Evolutionary conservation across 2,888 invertebrate species (phyloP).

Genomic region (Dorcus parallelipipedus): DNA sequence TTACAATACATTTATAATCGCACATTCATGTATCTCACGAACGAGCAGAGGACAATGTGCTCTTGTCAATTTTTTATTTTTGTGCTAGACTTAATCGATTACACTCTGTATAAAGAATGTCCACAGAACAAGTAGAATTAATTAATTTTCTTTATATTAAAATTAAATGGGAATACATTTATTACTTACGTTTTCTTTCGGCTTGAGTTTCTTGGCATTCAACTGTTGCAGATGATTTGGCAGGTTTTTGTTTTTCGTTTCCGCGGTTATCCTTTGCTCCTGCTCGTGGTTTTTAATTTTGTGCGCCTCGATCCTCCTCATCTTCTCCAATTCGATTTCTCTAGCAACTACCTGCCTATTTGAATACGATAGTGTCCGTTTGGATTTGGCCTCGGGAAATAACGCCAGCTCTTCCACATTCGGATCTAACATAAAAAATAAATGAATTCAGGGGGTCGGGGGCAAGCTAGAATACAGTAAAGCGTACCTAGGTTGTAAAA

Average conservation of each 20-base stretch:
- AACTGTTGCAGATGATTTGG: conserved; percentile 73
- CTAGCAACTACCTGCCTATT: conserved; percentile 77
- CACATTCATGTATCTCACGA: too few relatives aligned
- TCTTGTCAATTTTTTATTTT: too few relatives aligned
- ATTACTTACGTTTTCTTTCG: conserved; percentile 29
- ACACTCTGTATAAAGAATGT: too few relatives aligned
- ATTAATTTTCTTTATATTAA: too few relatives aligned
- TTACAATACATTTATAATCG: too few relatives aligned
- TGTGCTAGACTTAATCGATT: too few relatives aligned
- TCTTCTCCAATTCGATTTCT: conserved; percentile 77
- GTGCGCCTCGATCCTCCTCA: conserved; percentile 53
- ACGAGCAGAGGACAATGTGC: too few relatives aligned
- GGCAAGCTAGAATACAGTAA: too few relatives aligned
- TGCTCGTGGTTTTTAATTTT: conserved; percentile 21
- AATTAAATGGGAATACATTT: too few relatives aligned
- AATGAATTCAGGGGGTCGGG: too few relatives aligned
- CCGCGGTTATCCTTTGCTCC: conserved; percentile 5
- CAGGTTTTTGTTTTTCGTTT: conserved; percentile 35
- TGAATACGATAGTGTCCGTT: conserved; percentile 40
- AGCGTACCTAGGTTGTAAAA: conserved; percentile 51
- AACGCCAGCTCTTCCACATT: conserved; percentile 66
- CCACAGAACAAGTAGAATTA: too few relatives aligned
- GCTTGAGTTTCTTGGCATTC: conserved; percentile 56
- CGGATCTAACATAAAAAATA: conserved; percentile 62
- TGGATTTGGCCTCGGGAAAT: conserved; percentile 39